Evolutionary conservation across 2,797 vertebrate genomes (phyloP), one percentile per base, ranked within the genome.

Genomic region (Poeciliopsis turneri): DNA sequence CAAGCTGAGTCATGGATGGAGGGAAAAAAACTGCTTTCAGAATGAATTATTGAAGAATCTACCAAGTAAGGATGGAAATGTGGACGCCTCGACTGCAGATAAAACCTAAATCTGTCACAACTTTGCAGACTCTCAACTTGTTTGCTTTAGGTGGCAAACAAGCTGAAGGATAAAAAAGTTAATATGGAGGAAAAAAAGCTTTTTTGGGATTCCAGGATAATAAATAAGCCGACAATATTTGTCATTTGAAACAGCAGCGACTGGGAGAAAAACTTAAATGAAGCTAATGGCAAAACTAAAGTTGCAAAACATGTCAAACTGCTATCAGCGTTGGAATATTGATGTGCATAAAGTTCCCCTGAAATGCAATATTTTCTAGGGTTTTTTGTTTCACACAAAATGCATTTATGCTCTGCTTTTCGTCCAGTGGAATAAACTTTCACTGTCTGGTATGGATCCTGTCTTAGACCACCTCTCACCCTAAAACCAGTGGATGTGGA

Each of bases 1-100:
- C 82, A 28, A 90, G 91, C 88, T 95, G 93, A 95, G 87, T 93
- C 94, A 92, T 90, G 82, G 86, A 84, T 68, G 85, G 70, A 74
- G 66, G 39, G 87, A 72, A 78, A 84, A 86, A 36, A 82, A 89
- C 77, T 85, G 80, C 82, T 91, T 85, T 89, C 80, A 84, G 86
- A 90, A 85, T 84, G 84, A 87, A 83, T 89, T 87, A 79, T 81
- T 74, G 86, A 90, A 88, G 85, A 91, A 90, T 84, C 84, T 78
- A 76, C 46, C 13, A 77, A 69, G 81, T 81, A 90, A 79, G 82
- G 87, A 88, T 93, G 89, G 89, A 92, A 93, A 94, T 86, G 68
- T 89, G 84, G 87, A 86, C 86, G 86, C 85, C 79, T 74, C 11
- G 73, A 80, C 57, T 15, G 85, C 77, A 76, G 78, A 75, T 83